Base-by-base conservation (phyloP, 2,113 vertebrate genomes). In the Chrysochloris asiatica region DNA sequence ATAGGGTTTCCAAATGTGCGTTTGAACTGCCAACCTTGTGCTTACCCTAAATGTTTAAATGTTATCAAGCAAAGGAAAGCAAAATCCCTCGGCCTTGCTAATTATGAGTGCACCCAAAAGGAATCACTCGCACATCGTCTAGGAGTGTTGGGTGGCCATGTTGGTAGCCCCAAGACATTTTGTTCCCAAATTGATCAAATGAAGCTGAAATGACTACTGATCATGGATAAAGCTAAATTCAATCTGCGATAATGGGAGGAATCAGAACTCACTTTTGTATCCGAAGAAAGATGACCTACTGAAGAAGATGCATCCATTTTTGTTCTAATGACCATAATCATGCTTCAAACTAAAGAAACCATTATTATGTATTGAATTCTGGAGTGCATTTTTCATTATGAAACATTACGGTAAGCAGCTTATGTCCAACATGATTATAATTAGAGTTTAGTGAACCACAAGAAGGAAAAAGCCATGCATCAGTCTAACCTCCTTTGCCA, bases 371-470 rank as follows among this genome's bases (percentile, higher is more conserved):
- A 28, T 67, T 92, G 81, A 84, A 76, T 96, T 89, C 73, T 59
- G 16, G 61, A 89, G 86, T 28, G 67, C 69, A 59, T 56, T 95
- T 83, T 95, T 93, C 86, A 69, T 91, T 89, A 89, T 59, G 75
- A 94, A 90, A 91, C 75, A 43, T 91, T 87, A 84, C 0, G 0
- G 75, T 89, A 92, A 96, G 89, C 83, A 61, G 92, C 90, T 85
- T 93, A 67, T 6, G 69, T 85, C 73, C 30, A 69, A 87, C 93
- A 63, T 52, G 84, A 92, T 69, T 89, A 78, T 84, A 96, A 76
- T 91, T 95, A 92, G 92, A 94, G 83, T 76, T 73, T 41, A 73
- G 89, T 72, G 86, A 96, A 72, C 93, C 94, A 89, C 84, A 83
- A 78, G 94, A 76, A 95, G 88, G 84, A 59, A 30, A 71, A 12